A percentile compares a stretch with the other conserved stretches of the same genome.
These are phyloP conservation scores for Magallana ariakensis DNA, from an alignment of 1,140 invertebrate genomes.

Conservation along the genomic window DNA sequence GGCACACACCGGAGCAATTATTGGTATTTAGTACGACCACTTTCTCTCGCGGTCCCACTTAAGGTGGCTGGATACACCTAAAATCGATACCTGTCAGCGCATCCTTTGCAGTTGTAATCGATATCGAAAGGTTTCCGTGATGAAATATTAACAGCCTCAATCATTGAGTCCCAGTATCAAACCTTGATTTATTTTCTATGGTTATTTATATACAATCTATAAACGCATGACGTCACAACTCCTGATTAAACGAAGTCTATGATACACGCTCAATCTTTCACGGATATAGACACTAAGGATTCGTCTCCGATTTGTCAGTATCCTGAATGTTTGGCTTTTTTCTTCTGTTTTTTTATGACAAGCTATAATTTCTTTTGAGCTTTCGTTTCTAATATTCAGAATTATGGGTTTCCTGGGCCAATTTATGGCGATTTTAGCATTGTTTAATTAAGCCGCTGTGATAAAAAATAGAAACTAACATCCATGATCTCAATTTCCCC, in stretches of 20 bases:
- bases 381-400: not conserved
- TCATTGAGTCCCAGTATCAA: not conserved
- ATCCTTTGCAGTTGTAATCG: constrained; percentile 28
- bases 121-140: constrained; percentile 23
- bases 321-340: not conserved
- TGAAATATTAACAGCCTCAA: constrained; percentile 35
- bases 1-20: not conserved
- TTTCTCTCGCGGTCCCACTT: constrained; percentile 10
- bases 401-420: not conserved
- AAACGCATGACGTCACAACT: not conserved
- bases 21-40: constrained; percentile 17
- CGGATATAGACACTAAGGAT: not conserved
- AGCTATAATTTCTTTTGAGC: not conserved
- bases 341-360: not conserved
- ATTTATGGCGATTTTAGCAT: constrained; percentile 15
- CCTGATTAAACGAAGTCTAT: not conserved
- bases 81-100: constrained; percentile 24
- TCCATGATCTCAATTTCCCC: not conserved
- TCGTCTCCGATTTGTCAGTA: not conserved
- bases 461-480: not conserved
- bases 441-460: not conserved
- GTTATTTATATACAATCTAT: constrained; percentile 8
- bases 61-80: not conserved
- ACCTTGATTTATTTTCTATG: not conserved
- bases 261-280: not conserved